These are phyloP conservation scores for Petrophora chlorosata DNA, from an alignment of 2,888 invertebrate species.

Conservation along the genomic window DNA sequence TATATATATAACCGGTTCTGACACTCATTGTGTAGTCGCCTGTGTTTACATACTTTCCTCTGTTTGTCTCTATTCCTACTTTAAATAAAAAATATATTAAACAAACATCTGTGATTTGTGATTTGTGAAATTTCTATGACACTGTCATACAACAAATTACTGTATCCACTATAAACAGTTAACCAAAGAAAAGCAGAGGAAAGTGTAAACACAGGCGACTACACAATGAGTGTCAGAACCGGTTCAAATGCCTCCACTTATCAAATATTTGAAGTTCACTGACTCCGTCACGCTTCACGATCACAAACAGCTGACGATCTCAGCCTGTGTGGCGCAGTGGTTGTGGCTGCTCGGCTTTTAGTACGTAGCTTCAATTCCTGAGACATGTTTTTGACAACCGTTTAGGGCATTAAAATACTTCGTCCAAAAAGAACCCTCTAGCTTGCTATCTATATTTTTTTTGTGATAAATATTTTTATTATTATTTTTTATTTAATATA, in stretches of 20 bases:
- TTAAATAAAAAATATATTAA: too few species aligned
- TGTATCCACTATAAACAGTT: not conserved
- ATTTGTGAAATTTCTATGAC: not conserved
- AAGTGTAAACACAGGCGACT: conserved; percentile 24
- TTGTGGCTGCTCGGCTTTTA: too few species aligned
- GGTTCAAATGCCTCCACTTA: conserved; percentile 27
- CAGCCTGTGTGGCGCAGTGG: not conserved
- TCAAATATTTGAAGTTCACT: conserved; percentile 30
- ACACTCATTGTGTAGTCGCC: not conserved
- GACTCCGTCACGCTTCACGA: conserved; percentile 14
- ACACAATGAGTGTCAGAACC: conserved; percentile 13
- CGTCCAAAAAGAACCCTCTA: too few species aligned
- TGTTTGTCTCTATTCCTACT: too few species aligned
- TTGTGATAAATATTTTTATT: too few species aligned
- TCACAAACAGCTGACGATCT: not conserved
- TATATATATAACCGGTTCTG: conserved; percentile 27
- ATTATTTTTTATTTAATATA: too few species aligned
- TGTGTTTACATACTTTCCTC: conserved; percentile 27
- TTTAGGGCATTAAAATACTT: too few species aligned
- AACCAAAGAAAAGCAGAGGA: conserved; percentile 23
- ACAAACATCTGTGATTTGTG: too few species aligned
- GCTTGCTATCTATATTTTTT: too few species aligned
- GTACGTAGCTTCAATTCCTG: too few species aligned
- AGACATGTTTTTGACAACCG: too few species aligned
- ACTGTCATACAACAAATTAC: not conserved